phyloP scores from a whole-genome alignment of 2,113 vertebrate species.

The Ibidorhyncha struthersii region DNA sequence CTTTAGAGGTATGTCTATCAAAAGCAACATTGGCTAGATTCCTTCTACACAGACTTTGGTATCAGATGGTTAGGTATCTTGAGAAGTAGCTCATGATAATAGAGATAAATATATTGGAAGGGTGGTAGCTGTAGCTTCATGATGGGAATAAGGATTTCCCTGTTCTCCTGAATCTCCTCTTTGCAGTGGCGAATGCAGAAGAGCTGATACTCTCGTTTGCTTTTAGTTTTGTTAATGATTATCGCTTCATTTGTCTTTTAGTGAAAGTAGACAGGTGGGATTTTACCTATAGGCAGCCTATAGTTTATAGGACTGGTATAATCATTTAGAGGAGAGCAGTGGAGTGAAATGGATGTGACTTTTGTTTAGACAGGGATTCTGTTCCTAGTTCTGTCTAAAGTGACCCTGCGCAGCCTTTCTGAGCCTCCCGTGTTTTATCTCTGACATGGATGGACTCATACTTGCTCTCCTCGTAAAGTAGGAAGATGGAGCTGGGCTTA shows the following conservation, averaged over 20 bases:
- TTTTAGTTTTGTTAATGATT: constrained; percentile 1
- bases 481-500: not conserved
- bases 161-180: not conserved
- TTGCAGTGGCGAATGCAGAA: not conserved
- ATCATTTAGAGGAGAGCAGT: not conserved
- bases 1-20: not conserved
- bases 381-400: not conserved
- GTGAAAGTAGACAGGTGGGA: constrained; percentile 15
- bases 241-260: not conserved
- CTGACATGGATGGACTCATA: not conserved
- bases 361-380: constrained; percentile 38
- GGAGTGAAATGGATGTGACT: constrained; percentile 1
- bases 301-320: not conserved
- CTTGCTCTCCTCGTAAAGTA: not conserved
- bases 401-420: not conserved
- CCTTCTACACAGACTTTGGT: not conserved
- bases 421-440: not conserved
- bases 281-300: not conserved
- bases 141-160: not conserved
- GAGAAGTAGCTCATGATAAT: not conserved
- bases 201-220: not conserved
- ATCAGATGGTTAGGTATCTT: not conserved
- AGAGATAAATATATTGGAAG: not conserved
- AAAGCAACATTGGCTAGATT: not conserved
- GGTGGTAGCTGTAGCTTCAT: not conserved